Conservation (phyloP, 1,140 invertebrate species). For the Drosophila malerkotliana region DNA sequence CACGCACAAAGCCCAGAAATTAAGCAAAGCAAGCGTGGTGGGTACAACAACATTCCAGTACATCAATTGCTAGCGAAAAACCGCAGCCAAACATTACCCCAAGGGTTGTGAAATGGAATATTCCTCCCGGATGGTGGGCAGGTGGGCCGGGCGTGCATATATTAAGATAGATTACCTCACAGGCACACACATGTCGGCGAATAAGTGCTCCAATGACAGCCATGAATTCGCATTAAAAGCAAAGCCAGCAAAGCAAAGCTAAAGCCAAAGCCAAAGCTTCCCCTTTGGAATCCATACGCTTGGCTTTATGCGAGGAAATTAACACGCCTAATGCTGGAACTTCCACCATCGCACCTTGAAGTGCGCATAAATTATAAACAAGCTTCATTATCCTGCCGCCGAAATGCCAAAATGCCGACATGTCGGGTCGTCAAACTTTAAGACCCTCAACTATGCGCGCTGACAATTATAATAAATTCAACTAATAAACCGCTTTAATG, state of each 20-base stretch:
- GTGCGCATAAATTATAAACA: constrained; percentile 77
- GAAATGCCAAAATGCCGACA: constrained; percentile 42
- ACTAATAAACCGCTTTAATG: constrained; percentile 79
- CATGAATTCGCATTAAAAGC: constrained; percentile 76
- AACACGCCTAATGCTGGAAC: constrained; percentile 66
- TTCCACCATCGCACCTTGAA: constrained; percentile 54
- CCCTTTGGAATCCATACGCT: constrained; percentile 27
- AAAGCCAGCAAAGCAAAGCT: constrained; percentile 18
- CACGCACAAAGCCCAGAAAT: constrained; percentile 45
- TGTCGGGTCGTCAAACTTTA: constrained; percentile 44
- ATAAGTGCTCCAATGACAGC: constrained; percentile 65
- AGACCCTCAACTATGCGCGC: constrained; percentile 61
- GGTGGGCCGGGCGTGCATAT: constrained; percentile 52
- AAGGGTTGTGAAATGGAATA: constrained; percentile 1
- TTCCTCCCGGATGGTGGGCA: not conserved
- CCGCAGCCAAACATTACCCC: constrained; percentile 34
- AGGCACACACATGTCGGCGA: constrained; percentile 24
- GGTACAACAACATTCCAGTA: constrained; percentile 41
- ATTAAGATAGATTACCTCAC: constrained; percentile 75
- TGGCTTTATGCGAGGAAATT: constrained; percentile 55
- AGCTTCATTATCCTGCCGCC: constrained; percentile 61
- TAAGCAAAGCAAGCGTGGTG: constrained; percentile 45
- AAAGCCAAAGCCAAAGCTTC: constrained; percentile 11
- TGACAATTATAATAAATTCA: constrained; percentile 79
- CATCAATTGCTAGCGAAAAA: constrained; percentile 37